Evolutionary conservation across 2,113 vertebrate species (phyloP).

Genomic region (Heterotis niloticus): DNA sequence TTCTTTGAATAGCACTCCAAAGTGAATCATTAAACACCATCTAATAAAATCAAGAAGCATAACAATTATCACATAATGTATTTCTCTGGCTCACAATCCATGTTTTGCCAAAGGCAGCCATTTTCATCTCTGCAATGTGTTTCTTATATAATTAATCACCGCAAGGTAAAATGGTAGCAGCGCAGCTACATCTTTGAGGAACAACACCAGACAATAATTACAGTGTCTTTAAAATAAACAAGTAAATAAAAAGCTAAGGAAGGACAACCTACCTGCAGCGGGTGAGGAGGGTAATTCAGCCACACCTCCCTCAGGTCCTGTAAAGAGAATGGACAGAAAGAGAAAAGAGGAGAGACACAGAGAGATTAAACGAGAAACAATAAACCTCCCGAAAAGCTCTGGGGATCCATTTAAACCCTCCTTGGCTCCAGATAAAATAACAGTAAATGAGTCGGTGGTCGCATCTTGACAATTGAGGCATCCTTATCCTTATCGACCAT

Average conservation of each 20-base stretch:
- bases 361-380: slow-evolving; percentile 12
- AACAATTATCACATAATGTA: not conserved
- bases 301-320: slow-evolving; percentile 94
- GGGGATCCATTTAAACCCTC: not conserved
- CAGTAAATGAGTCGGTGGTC: slow-evolving; percentile 30
- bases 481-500: not conserved
- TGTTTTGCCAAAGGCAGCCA: not conserved
- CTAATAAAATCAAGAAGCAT: not conserved
- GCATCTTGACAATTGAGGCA: not conserved
- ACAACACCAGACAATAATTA: not conserved
- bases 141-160: slow-evolving; percentile 6
- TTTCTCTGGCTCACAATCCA: not conserved
- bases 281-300: slow-evolving; percentile 96
- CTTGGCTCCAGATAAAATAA: slow-evolving; percentile 14
- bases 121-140: not conserved
- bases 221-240: slow-evolving; percentile 10
- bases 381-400: not conserved
- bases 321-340: slow-evolving; percentile 53
- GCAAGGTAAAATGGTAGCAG: not conserved
- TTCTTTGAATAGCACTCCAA: not conserved
- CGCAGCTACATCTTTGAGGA: not conserved
- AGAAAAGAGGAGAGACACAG: slow-evolving; percentile 24
- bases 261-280: slow-evolving; percentile 83
- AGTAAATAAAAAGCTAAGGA: slow-evolving; percentile 29
- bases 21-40: not conserved